These are phyloP conservation scores for Spongilla lacustris DNA, from an alignment of 37 sponge, comb jelly and placozoan species.

Conservation along the genomic window DNA sequence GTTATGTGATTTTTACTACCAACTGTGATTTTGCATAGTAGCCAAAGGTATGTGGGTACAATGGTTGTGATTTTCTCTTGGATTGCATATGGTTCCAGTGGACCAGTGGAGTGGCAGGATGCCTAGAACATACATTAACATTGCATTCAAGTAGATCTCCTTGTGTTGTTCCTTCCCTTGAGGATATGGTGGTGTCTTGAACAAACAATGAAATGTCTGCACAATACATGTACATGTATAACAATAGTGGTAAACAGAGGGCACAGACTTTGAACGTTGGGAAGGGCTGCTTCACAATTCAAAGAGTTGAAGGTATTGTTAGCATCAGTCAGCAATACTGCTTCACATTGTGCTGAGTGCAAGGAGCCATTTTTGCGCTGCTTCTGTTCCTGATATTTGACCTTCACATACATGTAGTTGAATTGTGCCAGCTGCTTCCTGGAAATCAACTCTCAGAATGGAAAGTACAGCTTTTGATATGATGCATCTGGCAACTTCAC, in stretches of 20 bases:
- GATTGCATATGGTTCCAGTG: slow-evolving; percentile 4
- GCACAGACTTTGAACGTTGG: slow-evolving; percentile 29
- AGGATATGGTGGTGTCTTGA: no score
- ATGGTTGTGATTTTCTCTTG: slow-evolving; percentile 49
- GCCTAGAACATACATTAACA: no score
- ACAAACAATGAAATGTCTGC: no score
- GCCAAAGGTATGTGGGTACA: slow-evolving; percentile 33
- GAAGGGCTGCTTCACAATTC: slow-evolving; percentile 47
- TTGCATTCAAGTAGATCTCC: not conserved
- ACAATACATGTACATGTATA: slow-evolving; percentile 21
- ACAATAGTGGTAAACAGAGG: no score
- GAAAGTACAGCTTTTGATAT: slow-evolving; percentile 43
- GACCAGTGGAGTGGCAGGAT: no score
- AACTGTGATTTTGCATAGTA: slow-evolving; percentile 46
- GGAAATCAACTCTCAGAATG: slow-evolving; percentile 20
- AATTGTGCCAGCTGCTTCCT: slow-evolving; percentile 38
- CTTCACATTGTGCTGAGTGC: slow-evolving; percentile 21
- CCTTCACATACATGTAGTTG: slow-evolving; percentile 66
- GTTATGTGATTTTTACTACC: slow-evolving; percentile 32
- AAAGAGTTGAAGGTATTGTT: slow-evolving; percentile 63
- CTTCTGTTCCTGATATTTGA: slow-evolving; percentile 44
- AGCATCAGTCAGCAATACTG: slow-evolving; percentile 59
- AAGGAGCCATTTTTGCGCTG: slow-evolving; percentile 26
- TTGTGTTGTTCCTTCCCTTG: slow-evolving; percentile 3
- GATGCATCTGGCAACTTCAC: slow-evolving; percentile 38